Evolutionary conservation across 2,797 vertebrate genomes (phyloP).

Genomic region (Carduelis carduelis): DNA sequence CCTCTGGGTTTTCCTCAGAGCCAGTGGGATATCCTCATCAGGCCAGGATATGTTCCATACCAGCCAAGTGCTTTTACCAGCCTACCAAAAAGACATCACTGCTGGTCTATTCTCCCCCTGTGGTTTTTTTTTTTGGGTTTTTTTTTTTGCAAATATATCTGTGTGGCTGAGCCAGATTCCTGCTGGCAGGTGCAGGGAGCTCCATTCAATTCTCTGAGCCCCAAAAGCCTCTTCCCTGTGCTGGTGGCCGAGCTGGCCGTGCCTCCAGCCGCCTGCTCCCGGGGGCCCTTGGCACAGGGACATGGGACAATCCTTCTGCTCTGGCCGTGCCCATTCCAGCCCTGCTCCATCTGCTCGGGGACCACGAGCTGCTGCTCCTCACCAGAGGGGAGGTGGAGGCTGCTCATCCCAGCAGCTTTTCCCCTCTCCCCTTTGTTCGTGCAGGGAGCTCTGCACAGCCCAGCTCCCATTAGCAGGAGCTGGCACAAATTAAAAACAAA

Average conservation of each 20-base stretch:
- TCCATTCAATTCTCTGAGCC: background rate
- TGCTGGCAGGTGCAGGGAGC: background rate
- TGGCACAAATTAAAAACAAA: slow-evolving; percentile 48
- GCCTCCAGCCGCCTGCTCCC: background rate
- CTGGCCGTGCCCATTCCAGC: background rate
- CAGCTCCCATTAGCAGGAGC: slow-evolving; percentile 10
- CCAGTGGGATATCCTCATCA: background rate
- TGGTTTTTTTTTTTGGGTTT: background rate
- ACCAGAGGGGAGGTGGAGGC: slow-evolving; percentile 6
- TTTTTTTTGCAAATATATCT: background rate
- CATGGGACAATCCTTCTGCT: background rate
- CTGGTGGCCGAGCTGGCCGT: background rate
- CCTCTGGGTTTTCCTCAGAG: background rate
- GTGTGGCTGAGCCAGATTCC: background rate
- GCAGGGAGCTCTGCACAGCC: background rate
- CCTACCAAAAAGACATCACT: background rate
- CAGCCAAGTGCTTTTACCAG: background rate
- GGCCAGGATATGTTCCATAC: background rate
- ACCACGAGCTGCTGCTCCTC: background rate
- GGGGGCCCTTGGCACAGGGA: background rate
- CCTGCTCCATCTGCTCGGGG: slow-evolving; percentile 48
- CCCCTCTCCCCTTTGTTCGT: background rate
- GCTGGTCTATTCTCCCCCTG: background rate
- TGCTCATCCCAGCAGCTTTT: background rate
- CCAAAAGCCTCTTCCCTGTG: background rate